Evolutionary conservation across 2,888 invertebrate species (phyloP).

Genomic region (Rhopalosiphum nymphaeae): DNA sequence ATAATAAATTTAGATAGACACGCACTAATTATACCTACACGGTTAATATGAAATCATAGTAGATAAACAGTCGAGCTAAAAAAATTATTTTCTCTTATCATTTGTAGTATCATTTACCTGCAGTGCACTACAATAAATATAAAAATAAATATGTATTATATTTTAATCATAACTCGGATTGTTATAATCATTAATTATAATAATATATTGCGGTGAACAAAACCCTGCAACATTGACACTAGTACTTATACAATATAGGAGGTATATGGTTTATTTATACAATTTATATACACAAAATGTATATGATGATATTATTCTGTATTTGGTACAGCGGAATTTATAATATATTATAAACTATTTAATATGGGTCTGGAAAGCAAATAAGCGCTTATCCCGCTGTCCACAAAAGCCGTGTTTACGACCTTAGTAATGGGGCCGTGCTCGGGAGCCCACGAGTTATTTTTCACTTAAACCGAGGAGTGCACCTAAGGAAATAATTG

Average conservation of each 20-base stretch:
- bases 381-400: constrained; percentile 60
- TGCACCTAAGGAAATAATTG: constrained; percentile 64
- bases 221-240: neutral
- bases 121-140: neutral
- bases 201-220: neutral
- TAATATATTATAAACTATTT: constrained; percentile 7
- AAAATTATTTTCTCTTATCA: neutral
- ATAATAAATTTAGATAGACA: neutral
- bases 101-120: neutral
- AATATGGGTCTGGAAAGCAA: constrained; percentile 36
- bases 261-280: too few relatives aligned
- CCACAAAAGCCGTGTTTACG: constrained; percentile 65
- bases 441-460: constrained; percentile 44
- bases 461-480: constrained; percentile 60
- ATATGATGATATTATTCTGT: neutral
- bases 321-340: neutral
- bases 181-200: neutral
- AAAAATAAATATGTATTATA: neutral
- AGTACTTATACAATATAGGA: neutral
- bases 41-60: neutral
- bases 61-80: neutral
- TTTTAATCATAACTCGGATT: neutral
- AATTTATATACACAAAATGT: neutral
- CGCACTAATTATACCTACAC: neutral
- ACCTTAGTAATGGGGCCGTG: constrained; percentile 54